Percentiles rank a stretch among this genome's conserved stretches.
phyloP scores from a whole-genome alignment of 2,113 vertebrate genomes.

The Pterophyllum scalare region DNA sequence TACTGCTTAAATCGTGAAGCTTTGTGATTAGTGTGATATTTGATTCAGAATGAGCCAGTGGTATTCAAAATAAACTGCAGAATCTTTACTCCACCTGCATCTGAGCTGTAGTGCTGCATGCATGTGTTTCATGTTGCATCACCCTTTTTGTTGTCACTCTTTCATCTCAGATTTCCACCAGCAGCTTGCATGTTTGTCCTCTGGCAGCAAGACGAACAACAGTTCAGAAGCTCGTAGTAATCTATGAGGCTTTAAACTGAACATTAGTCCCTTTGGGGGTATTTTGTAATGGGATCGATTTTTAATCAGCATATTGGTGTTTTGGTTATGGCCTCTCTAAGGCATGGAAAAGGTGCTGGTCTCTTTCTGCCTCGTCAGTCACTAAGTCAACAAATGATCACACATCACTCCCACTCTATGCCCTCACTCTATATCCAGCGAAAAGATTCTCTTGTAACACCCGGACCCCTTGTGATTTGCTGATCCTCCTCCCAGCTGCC shows the following conservation, averaged over 20 bases:
- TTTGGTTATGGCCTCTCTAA: neutral
- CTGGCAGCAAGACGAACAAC: neutral
- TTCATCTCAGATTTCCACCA: neutral
- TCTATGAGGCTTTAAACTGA: neutral
- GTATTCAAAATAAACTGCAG: neutral
- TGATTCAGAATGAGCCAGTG: neutral
- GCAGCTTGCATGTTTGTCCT: neutral
- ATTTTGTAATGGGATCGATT: neutral
- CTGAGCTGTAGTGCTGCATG: neutral
- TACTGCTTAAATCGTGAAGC: fast-evolving
- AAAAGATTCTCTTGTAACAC: slow-evolving; percentile 26
- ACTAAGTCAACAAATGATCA: neutral
- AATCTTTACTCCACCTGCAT: neutral
- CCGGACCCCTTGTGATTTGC: neutral
- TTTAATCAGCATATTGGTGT: neutral
- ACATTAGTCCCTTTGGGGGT: neutral
- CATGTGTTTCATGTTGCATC: neutral
- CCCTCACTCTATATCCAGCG: neutral
- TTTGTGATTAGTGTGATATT: neutral
- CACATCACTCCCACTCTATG: neutral
- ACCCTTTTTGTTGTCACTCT: neutral
- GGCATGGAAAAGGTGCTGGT: neutral
- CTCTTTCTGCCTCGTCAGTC: neutral
- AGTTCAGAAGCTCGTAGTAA: neutral
- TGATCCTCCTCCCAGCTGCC: slow-evolving; percentile 41